These are phyloP conservation scores for Amphipoea oculea DNA, from an alignment of 2,888 invertebrate species.

Conservation along the genomic window DNA sequence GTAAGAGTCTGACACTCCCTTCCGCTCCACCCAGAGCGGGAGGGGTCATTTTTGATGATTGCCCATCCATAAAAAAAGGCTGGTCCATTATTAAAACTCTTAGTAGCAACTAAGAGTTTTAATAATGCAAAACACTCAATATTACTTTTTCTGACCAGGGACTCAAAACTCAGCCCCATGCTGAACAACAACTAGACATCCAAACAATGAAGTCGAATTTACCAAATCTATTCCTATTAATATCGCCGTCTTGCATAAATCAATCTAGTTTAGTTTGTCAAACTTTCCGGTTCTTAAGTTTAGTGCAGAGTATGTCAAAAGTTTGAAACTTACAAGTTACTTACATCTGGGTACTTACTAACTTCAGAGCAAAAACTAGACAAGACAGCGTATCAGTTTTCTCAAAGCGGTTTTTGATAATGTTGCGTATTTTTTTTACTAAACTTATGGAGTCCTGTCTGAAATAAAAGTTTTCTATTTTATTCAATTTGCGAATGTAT, in stretches of 20 bases:
- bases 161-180: background rate
- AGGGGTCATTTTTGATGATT: no score
- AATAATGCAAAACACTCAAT: no score
- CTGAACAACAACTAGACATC: background rate
- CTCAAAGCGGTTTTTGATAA: constrained; percentile 3
- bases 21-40: no score
- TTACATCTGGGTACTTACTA: constrained; percentile 12
- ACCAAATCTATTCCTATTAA: constrained; percentile 4
- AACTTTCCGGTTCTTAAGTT: constrained; percentile 32
- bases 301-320: constrained; percentile 7
- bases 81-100: no score
- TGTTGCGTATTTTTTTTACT: background rate
- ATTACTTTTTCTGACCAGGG: no score
- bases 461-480: background rate
- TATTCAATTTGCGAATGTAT: constrained; percentile 2
- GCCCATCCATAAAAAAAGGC: no score
- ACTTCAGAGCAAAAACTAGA: constrained; percentile 25
- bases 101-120: no score
- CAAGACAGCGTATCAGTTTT: constrained; percentile 19
- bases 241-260: constrained; percentile 39
- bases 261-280: constrained; percentile 8
- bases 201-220: constrained; percentile 1
- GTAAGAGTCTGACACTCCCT: no score
- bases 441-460: background rate
- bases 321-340: constrained; percentile 31